Conservation (phyloP, 2,888 invertebrate species). For the Hirtodrosophila confusa region DNA sequence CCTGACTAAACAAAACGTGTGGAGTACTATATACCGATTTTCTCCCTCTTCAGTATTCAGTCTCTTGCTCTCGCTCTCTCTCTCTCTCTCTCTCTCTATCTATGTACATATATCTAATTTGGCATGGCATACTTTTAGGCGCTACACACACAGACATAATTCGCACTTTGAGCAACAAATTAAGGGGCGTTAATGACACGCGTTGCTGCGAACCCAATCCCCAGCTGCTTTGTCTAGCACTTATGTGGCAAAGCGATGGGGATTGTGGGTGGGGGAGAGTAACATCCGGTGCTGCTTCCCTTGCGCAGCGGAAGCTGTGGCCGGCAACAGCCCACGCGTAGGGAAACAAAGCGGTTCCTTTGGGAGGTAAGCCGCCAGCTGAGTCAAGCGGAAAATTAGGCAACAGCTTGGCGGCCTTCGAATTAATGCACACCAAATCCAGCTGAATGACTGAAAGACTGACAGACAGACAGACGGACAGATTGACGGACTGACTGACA, state of each 20-base stretch:
- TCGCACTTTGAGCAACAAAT: conserved; percentile 71
- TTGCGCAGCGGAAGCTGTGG: conserved; percentile 67
- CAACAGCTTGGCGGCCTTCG: conserved; percentile 68
- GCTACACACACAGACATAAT: conserved; percentile 34
- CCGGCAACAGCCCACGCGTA: conserved; percentile 22
- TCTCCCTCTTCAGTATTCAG: too few relatives aligned
- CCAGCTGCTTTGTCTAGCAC: conserved; percentile 42
- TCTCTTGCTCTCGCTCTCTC: background rate
- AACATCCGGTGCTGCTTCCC: conserved; percentile 51
- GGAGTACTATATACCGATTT: background rate
- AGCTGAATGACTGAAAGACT: conserved; percentile 23
- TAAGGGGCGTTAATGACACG: conserved; percentile 74
- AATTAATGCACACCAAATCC: conserved; percentile 63
- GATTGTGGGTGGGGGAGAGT: conserved; percentile 5
- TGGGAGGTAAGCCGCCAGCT: conserved; percentile 42
- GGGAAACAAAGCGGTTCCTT: conserved; percentile 15
- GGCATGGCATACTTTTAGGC: conserved; percentile 62
- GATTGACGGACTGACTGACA: conserved; percentile 32
- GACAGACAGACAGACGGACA: background rate
- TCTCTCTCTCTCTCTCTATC: background rate
- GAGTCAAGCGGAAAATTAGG: conserved; percentile 77
- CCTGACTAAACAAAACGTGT: conserved; percentile 23
- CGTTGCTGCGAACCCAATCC: conserved; percentile 27
- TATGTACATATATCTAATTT: conserved; percentile 61
- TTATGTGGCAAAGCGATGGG: conserved; percentile 25